Evolutionary conservation across 2,113 vertebrate genomes (phyloP), one percentile per base, ranked within the genome.

Genomic region (Oriolus oriolus): DNA sequence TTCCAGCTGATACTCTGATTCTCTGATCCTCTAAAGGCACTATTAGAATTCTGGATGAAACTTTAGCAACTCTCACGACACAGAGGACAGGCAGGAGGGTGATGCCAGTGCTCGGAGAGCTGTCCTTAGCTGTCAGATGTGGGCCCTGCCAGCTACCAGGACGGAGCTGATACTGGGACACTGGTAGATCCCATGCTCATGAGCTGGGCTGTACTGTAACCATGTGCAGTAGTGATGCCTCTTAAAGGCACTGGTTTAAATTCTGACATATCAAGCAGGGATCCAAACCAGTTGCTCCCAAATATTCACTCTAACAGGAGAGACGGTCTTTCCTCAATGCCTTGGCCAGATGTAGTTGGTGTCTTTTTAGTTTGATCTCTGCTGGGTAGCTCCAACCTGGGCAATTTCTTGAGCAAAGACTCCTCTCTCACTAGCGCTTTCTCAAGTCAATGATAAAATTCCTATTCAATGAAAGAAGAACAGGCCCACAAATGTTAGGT

Each of bases 111-210:
- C 56, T 37, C 0, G 0, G 42, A 87, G 37, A 28, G 23, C 31
- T 53, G 39, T 33, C 49, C 27, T 42, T 5, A 26, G 53, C 57
- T 57, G 7, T 42, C 2, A 11, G 23, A 6, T 53, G 26, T n/a
- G 50, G 45, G 37, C 39, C 37, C 31, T 70, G 53, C 35, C 6
- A 6, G 75, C 31, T 44, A 42, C 49, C 6, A 2, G 35, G 63
- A 33, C 16, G 20, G 71, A 33, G 24, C 26, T 71, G 44, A n/a
- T 13, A 5, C 33, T 11, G 49, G 57, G 60, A 22, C 22, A 7
- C 54, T 20, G 73, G 37, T 3, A 42, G 81, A 33, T 50, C 42
- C 52, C 21, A 6, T 0, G 5, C 50, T 30, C 0, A 0, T 41
- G 56, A 69, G 49, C 44, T 65, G 50, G 37, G 56, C 10, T 24